phyloP scores from a whole-genome alignment of 1,140 invertebrate genomes.

The Stegodyphus mimosarum region DNA sequence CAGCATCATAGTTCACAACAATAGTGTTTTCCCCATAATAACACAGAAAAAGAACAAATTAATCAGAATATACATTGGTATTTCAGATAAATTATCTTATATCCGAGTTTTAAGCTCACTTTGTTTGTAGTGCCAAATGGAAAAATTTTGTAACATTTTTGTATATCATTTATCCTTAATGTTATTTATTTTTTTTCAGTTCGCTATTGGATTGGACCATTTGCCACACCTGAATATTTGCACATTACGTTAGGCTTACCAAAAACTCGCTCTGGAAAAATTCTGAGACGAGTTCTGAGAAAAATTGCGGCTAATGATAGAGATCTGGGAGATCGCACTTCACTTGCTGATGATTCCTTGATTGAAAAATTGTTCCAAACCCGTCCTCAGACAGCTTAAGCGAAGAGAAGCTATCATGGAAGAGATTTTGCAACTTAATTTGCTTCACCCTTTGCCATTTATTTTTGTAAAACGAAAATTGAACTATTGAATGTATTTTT shows the following conservation, averaged over 20 bases:
- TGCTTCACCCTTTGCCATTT: too few relatives aligned
- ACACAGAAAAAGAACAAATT: too few relatives aligned
- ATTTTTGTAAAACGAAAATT: too few relatives aligned
- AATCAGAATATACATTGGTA: too few relatives aligned
- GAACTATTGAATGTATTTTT: too few relatives aligned
- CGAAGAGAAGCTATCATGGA: neutral
- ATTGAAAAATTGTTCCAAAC: slow-evolving; percentile 79
- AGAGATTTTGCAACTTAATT: too few relatives aligned
- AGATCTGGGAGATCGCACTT: slow-evolving; percentile 92
- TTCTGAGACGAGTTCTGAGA: slow-evolving; percentile 93
- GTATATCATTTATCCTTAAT: slow-evolving; percentile 31
- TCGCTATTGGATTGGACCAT: slow-evolving; percentile 92
- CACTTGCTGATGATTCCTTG: slow-evolving; percentile 87
- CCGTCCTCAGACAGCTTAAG: slow-evolving; percentile 27
- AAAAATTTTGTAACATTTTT: neutral
- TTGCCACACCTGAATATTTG: slow-evolving; percentile 94
- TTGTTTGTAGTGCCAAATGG: too few relatives aligned
- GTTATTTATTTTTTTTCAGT: slow-evolving; percentile 72
- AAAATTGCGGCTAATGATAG: slow-evolving; percentile 90
- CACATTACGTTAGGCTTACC: slow-evolving; percentile 92
- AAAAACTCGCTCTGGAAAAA: slow-evolving; percentile 98
- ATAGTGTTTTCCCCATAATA: too few relatives aligned
- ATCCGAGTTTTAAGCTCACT: neutral
- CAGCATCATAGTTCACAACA: too few relatives aligned
- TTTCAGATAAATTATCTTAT: too few relatives aligned